These are phyloP conservation scores for Siderastrea radians DNA, from an alignment of 92 coral and sea anemone genomes.

Conservation along the genomic window DNA sequence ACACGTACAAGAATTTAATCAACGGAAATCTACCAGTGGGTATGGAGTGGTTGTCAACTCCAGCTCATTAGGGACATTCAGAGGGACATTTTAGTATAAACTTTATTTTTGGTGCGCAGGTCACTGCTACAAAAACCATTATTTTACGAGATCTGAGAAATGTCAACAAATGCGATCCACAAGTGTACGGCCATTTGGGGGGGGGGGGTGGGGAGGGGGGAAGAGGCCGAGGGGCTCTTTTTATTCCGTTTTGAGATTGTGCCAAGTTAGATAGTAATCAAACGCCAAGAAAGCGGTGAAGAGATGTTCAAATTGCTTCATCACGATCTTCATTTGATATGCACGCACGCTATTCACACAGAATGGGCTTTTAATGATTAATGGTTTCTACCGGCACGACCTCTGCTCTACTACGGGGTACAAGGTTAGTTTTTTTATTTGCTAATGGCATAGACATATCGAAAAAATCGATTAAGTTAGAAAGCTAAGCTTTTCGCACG, in stretches of 20 bases:
- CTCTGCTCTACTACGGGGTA: not conserved
- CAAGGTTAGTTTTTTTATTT: not conserved
- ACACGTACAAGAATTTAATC: not conserved
- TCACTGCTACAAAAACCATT: not conserved
- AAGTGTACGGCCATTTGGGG: not conserved
- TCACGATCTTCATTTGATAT: not conserved
- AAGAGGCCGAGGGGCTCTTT: not conserved
- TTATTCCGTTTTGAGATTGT: not conserved
- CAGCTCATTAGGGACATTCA: too few species aligned
- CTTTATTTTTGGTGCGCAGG: not conserved
- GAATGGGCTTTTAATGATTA: not conserved
- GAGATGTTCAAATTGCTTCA: not conserved
- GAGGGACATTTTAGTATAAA: too few species aligned
- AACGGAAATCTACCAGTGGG: not conserved
- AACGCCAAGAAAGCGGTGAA: not conserved
- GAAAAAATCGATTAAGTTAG: not conserved
- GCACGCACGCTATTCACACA: conserved; percentile 11
- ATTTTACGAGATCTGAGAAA: not conserved
- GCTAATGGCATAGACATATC: not conserved
- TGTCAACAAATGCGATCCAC: not conserved
- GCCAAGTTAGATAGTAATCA: conserved; percentile 30
- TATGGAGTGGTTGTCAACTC: too few species aligned
- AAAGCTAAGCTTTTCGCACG: not conserved
- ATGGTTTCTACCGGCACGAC: not conserved
- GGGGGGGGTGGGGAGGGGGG: not conserved